A percentile compares a stretch with the other conserved stretches of the same genome.
phyloP scores from a whole-genome alignment of 2,888 invertebrate genomes.

The Pyrgus malvae region DNA sequence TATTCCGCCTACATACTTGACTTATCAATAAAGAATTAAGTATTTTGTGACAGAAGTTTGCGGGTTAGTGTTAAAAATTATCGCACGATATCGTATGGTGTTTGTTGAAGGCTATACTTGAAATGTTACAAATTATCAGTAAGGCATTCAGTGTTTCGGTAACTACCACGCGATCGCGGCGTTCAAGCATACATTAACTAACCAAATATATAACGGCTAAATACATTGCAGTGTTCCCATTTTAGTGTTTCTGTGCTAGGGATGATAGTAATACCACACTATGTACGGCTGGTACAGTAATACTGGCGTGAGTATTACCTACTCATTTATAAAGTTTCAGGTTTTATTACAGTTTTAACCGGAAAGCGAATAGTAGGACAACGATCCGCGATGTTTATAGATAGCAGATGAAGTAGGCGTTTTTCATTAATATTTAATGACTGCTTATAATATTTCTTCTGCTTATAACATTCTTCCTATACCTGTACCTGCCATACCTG shows the following conservation, averaged over 20 bases:
- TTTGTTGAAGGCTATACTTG: conserved; percentile 46
- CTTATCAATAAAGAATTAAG: conserved; percentile 30
- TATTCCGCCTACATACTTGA: conserved; percentile 12
- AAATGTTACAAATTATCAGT: conserved; percentile 14
- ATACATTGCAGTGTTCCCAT: not conserved
- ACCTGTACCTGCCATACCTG: no score
- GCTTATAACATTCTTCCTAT: no score
- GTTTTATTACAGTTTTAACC: no score
- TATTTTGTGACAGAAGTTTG: conserved; percentile 25
- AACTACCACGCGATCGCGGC: conserved; percentile 38
- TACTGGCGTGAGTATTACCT: conserved; percentile 47
- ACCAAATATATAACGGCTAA: conserved; percentile 8
- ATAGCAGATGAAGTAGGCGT: no score
- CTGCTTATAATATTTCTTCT: no score
- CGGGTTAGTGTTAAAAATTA: conserved; percentile 32
- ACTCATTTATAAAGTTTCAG: not conserved
- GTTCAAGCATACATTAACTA: conserved; percentile 20
- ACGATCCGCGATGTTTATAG: no score
- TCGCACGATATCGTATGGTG: conserved; percentile 37
- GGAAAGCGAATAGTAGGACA: not conserved
- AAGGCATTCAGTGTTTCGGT: conserved; percentile 44
- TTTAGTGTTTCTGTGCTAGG: not conserved
- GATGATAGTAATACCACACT: conserved; percentile 25
- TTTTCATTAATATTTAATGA: no score
- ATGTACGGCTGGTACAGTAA: conserved; percentile 49